Conservation (phyloP, 2,113 vertebrate genomes). For the Uria aalge region DNA sequence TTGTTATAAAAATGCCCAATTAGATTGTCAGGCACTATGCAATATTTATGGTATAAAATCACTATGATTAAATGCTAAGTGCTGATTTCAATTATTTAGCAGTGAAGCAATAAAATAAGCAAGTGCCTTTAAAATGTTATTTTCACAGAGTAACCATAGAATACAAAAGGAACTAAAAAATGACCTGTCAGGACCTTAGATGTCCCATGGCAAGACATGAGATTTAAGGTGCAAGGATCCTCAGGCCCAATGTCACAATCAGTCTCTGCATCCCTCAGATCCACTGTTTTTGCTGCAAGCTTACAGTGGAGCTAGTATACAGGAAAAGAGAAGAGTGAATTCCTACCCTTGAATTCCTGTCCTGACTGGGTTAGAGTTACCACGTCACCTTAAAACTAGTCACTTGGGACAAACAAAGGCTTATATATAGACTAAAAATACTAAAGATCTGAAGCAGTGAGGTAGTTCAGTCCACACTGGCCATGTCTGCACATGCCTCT, state of each 20-base stretch:
- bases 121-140: background rate
- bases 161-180: background rate
- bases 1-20: constrained; percentile 24
- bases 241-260: background rate
- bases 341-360: background rate
- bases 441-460: background rate
- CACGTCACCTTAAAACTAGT: background rate
- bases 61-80: constrained; percentile 16
- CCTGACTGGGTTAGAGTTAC: background rate
- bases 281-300: background rate
- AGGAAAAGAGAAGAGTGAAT: background rate
- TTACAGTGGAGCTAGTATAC: background rate
- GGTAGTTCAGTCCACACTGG: background rate
- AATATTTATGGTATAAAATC: constrained; percentile 10
- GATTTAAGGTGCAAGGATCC: background rate
- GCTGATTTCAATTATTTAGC: constrained; percentile 6
- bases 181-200: background rate
- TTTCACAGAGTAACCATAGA: background rate
- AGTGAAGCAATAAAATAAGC: background rate
- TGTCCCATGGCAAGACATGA: background rate
- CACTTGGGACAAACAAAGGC: background rate
- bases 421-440: background rate
- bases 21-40: background rate
- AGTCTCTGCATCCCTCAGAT: background rate
- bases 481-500: background rate